A percentile compares a stretch with the other conserved stretches of the same genome.
Conservation (phyloP, 2,113 vertebrate species). For the Actenoides hombroni region DNA sequence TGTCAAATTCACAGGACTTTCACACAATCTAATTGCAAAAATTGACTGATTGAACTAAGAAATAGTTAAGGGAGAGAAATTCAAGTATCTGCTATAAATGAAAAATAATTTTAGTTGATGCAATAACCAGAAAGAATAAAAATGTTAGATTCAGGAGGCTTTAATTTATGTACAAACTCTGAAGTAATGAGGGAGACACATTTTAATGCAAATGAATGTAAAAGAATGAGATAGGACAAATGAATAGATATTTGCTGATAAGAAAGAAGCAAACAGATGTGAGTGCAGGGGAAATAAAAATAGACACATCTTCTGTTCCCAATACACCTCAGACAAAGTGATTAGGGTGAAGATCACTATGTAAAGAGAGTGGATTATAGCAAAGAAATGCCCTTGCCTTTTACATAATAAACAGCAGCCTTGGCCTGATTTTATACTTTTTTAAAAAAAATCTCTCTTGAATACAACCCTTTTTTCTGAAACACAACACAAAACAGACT, state of each 20-base stretch:
- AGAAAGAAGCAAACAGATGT: background rate
- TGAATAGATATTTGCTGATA: slow-evolving; percentile 10
- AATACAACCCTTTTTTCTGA: background rate
- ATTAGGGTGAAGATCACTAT: background rate
- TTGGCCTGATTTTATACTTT: background rate
- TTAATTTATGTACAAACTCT: background rate
- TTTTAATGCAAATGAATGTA: background rate
- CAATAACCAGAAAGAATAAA: background rate
- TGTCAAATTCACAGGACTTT: background rate
- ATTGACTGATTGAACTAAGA: background rate
- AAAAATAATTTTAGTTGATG: background rate
- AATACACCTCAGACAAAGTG: background rate
- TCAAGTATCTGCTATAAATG: background rate
- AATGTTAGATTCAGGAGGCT: background rate
- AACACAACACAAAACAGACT: background rate
- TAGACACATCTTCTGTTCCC: background rate
- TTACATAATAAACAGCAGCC: background rate
- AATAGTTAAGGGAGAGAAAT: background rate
- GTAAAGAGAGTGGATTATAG: background rate
- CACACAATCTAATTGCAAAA: background rate
- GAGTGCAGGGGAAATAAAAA: background rate
- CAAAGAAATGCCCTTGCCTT: background rate
- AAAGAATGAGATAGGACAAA: background rate
- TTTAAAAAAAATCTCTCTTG: background rate
- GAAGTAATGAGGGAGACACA: background rate